phyloP scores from a whole-genome alignment of 2,888 invertebrate genomes.

The Hyppa rectilinea region DNA sequence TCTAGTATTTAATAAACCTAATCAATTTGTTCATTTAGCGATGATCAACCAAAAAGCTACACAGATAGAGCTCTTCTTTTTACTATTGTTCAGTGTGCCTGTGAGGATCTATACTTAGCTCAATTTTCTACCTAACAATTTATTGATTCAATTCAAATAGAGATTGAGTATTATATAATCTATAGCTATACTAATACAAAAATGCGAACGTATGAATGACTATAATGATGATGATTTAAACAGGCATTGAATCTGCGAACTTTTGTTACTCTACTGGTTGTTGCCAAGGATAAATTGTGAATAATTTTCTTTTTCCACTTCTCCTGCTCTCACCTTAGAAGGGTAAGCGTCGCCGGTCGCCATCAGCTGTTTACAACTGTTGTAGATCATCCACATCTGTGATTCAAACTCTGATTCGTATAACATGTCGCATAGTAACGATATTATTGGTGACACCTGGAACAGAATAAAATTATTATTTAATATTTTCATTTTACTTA shows the following conservation, averaged over 20 bases:
- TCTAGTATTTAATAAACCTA: background rate
- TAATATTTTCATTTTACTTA: no score
- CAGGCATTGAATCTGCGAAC: background rate
- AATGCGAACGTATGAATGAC: no score
- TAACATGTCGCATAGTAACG: constrained; percentile 95
- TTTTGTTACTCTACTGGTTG: constrained; percentile 19
- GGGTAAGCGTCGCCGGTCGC: constrained; percentile 97
- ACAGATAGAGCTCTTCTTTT: no score
- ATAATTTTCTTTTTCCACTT: constrained; percentile 26
- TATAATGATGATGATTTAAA: no score
- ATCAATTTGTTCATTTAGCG: background rate
- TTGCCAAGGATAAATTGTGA: constrained; percentile 12
- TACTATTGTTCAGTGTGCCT: no score
- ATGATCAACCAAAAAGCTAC: background rate
- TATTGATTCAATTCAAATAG: no score
- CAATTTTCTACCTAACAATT: no score
- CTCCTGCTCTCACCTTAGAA: constrained; percentile 90
- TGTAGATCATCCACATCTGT: constrained; percentile 99
- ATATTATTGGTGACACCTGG: constrained; percentile 92
- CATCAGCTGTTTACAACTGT: constrained; percentile 96
- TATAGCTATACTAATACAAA: no score
- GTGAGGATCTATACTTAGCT: no score
- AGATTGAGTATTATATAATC: no score
- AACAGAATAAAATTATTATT: background rate
- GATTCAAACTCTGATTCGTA: constrained; percentile 99